Evolutionary conservation across 2,888 invertebrate genomes (phyloP).

Genomic region (Lamproptera curius): DNA sequence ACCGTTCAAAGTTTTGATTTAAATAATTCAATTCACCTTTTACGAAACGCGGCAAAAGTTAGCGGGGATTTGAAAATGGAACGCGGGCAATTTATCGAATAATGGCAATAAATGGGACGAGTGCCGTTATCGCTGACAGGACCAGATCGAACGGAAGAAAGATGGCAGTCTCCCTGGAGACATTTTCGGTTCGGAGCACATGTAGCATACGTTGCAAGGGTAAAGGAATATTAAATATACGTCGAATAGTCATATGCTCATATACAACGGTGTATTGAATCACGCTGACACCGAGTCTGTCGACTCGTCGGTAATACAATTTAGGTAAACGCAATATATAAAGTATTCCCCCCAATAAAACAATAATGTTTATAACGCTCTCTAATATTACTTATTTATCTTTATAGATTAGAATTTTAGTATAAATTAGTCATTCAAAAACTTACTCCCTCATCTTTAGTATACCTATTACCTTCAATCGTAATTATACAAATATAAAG

Average conservation of each 20-base stretch:
- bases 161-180: slow-evolving; percentile 43
- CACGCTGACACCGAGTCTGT: background rate
- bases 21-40: background rate
- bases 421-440: too few species aligned
- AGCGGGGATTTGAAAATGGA: slow-evolving; percentile 15
- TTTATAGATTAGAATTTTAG: too few species aligned
- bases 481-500: too few species aligned
- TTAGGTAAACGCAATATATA: too few species aligned
- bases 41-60: background rate
- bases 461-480: too few species aligned
- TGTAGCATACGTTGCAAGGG: slow-evolving; percentile 3
- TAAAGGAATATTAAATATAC: slow-evolving; percentile 11
- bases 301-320: too few species aligned
- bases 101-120: slow-evolving; percentile 45
- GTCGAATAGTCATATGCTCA: slow-evolving; percentile 5
- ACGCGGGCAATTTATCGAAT: slow-evolving; percentile 23
- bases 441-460: too few species aligned
- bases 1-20: too few species aligned
- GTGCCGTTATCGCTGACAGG: slow-evolving; percentile 49
- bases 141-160: slow-evolving; percentile 45
- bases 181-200: slow-evolving; percentile 21
- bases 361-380: too few species aligned
- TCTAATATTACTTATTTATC: too few species aligned
- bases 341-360: too few species aligned
- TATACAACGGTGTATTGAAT: slow-evolving; percentile 3